Base-by-base conservation (phyloP, 2,888 invertebrate species). In the Notocelia uddmanniana region DNA sequence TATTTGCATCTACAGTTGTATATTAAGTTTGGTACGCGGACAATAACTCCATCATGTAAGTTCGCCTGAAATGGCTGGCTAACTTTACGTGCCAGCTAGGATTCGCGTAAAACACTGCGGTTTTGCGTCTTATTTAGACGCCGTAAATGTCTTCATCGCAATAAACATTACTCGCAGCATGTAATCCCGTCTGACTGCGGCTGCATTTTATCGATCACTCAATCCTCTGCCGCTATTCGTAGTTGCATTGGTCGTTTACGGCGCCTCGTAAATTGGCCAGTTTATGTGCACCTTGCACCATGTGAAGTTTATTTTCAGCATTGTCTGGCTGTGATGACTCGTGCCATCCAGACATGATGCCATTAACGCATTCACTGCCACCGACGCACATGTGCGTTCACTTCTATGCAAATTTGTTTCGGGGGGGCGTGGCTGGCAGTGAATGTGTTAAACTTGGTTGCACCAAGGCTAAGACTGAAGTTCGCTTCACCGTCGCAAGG, bases 191-290 rank as follows among this genome's bases (percentile, higher is more conserved):
- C 34, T 19, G 23, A 55, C 55, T 1, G 34, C 37, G 50, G 34
- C 15, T 34, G 52, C 52, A 64, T 23, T 64, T 64, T 52, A 34
- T 63, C 48, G 63, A 54, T 37, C 52, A 55, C 26, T 26, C 50
- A 5, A 18, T 62, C 31, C 26, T 21, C n/a, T 45, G 31, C 2
- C 0, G 34, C 52, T 54, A 23, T 54, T 54, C 52, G 21, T 11
- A 37, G 64, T 19, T 45, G n/a, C 55, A 26, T 15, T 23, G 10
- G 52, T 52, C 63, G 9, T 64, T 54, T 64, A 64, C n/a, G 37
- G 64, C 55, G 9, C 52, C 3, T 37, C 64, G 34, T 64, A 64
- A 64, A 64, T 34, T n/a, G n/a, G 21, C 21, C 21, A 21, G 21
- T 64, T 64, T 54, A 63, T 63, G 52, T 50, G 13, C 3, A 19